Evolutionary conservation across 2,113 vertebrate genomes (phyloP).

Genomic region (Pelodiscus sinensis): DNA sequence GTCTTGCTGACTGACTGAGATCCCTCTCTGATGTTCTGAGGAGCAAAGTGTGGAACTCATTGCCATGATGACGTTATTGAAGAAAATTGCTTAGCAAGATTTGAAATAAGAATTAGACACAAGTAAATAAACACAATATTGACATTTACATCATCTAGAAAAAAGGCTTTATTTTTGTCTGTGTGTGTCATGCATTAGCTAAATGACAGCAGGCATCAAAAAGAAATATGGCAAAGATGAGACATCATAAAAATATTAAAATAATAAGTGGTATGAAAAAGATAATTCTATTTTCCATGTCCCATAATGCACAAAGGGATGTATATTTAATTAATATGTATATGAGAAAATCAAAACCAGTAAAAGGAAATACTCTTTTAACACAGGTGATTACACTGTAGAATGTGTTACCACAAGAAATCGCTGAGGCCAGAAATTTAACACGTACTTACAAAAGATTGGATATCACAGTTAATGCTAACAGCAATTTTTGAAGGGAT

Average conservation of each 20-base stretch:
- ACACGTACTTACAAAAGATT: not conserved
- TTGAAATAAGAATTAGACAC: not conserved
- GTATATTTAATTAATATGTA: not conserved
- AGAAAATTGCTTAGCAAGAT: not conserved
- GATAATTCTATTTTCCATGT: not conserved
- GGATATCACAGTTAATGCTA: not conserved
- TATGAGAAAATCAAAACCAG: not conserved
- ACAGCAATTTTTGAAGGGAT: not conserved
- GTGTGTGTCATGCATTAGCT: not conserved
- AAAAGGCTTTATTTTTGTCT: not conserved
- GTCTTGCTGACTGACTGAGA: not conserved
- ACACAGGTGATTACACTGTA: rapidly evolving
- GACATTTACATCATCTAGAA: not conserved
- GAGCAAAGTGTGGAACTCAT: slow-evolving; percentile 42
- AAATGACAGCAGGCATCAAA: not conserved
- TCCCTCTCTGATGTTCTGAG: slow-evolving; percentile 44
- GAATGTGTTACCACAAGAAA: not conserved
- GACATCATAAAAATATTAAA: not conserved
- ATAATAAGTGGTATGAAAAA: not conserved
- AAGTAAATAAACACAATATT: slow-evolving; percentile 1
- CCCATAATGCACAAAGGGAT: rapidly evolving
- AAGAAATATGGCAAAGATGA: not conserved
- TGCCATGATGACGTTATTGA: slow-evolving; percentile 28
- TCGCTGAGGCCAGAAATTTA: not conserved
- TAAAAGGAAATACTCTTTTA: not conserved